Base-by-base conservation (phyloP, 2,797 vertebrate genomes). In the Alcedo atthis region DNA sequence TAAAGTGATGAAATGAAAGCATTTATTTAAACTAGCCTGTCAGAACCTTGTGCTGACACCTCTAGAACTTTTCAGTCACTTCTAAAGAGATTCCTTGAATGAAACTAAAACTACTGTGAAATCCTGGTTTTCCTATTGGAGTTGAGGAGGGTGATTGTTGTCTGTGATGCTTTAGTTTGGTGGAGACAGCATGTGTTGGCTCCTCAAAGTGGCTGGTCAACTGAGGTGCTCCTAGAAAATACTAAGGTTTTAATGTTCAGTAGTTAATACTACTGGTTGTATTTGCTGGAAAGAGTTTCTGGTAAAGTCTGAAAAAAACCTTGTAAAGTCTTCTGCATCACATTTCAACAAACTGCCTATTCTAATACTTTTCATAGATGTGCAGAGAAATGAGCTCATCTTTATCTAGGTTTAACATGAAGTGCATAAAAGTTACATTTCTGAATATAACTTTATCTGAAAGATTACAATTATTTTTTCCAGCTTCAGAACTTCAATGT, bases 11-110 rank as follows among this genome's bases (percentile, higher is more conserved):
- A 93, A 95, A 90, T 37, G 45, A 78, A 92, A 71, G 45, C n/a
- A 67, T 94, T 89, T 96, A 53, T 94, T 96, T 92, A 35, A 64
- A 70, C 26, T 57, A 82, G 61, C 43, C 69, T 92, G 63, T 92
- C 40, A 59, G 70, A 84, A 79, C 57, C 75, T 85, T 83, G 28
- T 19, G 37, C 77, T 93, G 86, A 91, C 70, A 92, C 69, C 78
- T 92, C 73, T 77, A 80, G 59, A 87, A 71, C 57, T 76, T 94
- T 82, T 85, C 9, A 25, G 46, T 85, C 49, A 54, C 61, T 93
- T 94, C 37, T 94, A 66, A 90, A 94, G 69, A 88, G 63, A 74
- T 90, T 86, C 26, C 55, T 83, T 85, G 69, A 90, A 83, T 42
- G 89, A 92, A 92, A 89, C 54, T 71, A 55, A 67, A 93, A 78